Evolutionary conservation across 2,888 invertebrate genomes (phyloP).

Genomic region (Lepidocyrtoides sp.): DNA sequence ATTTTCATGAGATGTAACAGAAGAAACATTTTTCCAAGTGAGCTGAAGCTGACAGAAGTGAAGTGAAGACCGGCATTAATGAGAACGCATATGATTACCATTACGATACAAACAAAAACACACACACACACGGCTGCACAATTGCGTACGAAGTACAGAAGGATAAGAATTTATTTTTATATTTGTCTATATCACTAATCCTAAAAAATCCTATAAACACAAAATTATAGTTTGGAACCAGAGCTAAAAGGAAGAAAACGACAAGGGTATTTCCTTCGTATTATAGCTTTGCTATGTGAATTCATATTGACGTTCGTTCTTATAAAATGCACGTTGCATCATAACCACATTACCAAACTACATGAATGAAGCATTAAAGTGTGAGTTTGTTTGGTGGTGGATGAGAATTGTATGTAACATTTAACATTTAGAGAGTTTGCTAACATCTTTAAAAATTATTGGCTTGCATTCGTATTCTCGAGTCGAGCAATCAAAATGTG

Average conservation of each 20-base stretch:
- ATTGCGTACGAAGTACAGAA: too few relatives aligned
- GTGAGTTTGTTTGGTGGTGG: background rate
- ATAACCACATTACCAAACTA: background rate
- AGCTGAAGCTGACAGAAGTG: slow-evolving; percentile 57
- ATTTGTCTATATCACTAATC: too few relatives aligned
- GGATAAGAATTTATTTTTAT: too few relatives aligned
- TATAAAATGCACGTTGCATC: background rate
- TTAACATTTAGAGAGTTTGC: background rate
- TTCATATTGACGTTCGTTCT: background rate
- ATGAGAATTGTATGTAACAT: too few relatives aligned
- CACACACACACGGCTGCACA: too few relatives aligned
- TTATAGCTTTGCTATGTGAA: background rate
- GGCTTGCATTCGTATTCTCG: slow-evolving; percentile 43
- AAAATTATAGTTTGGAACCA: slow-evolving; percentile 12
- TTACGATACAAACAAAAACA: slow-evolving; percentile 35
- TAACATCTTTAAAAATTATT: slow-evolving; percentile 42
- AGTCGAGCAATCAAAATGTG: background rate
- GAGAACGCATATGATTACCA: slow-evolving; percentile 52
- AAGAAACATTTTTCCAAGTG: slow-evolving; percentile 42
- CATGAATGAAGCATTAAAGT: background rate
- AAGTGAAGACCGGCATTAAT: slow-evolving; percentile 72
- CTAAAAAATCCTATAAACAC: background rate
- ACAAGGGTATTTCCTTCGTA: slow-evolving; percentile 49
- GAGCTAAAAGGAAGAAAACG: background rate
- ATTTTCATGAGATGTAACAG: slow-evolving; percentile 29